These are phyloP conservation scores for Nycticebus coucang DNA, from an alignment of 2,113 vertebrate species.

Conservation along the genomic window DNA sequence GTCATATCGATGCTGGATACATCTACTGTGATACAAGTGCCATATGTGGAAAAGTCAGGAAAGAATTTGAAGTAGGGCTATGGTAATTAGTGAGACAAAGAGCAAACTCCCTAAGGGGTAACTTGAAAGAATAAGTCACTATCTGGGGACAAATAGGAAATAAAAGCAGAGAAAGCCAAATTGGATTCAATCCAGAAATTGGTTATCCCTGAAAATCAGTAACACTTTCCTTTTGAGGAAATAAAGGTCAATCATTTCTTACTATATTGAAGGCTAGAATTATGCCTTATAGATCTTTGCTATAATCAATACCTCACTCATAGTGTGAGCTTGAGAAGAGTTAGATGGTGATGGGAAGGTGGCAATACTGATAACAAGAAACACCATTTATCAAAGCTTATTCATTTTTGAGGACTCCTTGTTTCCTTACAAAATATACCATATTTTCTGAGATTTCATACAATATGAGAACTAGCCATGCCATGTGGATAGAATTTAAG, in stretches of 20 bases:
- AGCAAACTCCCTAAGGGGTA: not conserved
- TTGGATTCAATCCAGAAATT: slow-evolving; percentile 36
- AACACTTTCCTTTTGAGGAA: not conserved
- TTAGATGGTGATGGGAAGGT: not conserved
- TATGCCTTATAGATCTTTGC: slow-evolving; percentile 28
- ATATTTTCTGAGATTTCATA: slow-evolving; percentile 35
- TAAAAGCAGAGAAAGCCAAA: not conserved
- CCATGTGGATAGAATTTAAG: not conserved
- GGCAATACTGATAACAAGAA: not conserved
- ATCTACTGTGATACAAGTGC: not conserved
- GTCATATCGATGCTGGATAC: not conserved
- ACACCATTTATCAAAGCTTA: slow-evolving; percentile 10
- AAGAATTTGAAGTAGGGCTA: not conserved
- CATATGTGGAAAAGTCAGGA: not conserved
- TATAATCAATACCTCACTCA: slow-evolving; percentile 11
- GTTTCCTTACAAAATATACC: slow-evolving; percentile 2
- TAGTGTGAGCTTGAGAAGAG: not conserved
- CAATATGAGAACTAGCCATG: not conserved
- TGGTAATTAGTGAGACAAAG: slow-evolving; percentile 38
- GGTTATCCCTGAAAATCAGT: slow-evolving; percentile 47
- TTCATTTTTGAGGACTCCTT: not conserved
- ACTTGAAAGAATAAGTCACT: slow-evolving; percentile 34
- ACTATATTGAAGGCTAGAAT: not conserved
- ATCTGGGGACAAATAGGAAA: not conserved
- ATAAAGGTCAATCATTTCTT: not conserved